These are phyloP conservation scores for Harpalus rubripes DNA, from an alignment of 2,888 invertebrate genomes.

Conservation along the genomic window DNA sequence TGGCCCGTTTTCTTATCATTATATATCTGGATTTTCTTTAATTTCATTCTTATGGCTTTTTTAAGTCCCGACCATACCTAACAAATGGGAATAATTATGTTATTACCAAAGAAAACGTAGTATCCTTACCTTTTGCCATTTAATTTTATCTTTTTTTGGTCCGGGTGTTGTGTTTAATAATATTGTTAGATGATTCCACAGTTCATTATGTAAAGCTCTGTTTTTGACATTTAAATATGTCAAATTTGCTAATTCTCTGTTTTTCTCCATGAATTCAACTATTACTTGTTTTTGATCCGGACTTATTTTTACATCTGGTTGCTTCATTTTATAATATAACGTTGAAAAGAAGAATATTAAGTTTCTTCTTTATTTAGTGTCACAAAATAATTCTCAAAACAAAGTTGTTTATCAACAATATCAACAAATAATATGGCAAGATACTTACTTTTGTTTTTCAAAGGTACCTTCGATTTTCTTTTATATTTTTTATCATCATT, in stretches of 20 bases:
- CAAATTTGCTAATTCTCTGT: not conserved
- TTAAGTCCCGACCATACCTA: constrained; percentile 25
- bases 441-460: too few relatives aligned
- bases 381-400: too few relatives aligned
- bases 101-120: not conserved
- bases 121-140: constrained; percentile 30
- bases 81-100: not conserved
- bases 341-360: too few relatives aligned
- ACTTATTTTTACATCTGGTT: constrained; percentile 9
- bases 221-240: constrained; percentile 7
- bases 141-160: constrained; percentile 30
- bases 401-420: too few relatives aligned
- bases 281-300: constrained; percentile 23
- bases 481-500: too few relatives aligned
- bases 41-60: constrained; percentile 1
- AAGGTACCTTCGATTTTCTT: too few relatives aligned
- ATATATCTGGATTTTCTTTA: constrained; percentile 18
- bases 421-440: too few relatives aligned
- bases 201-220: not conserved
- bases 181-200: constrained; percentile 25
- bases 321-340: not conserved
- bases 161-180: constrained; percentile 19
- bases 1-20: not conserved
- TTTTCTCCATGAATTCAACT: constrained; percentile 20
- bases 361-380: too few relatives aligned